Base-by-base conservation (phyloP, 2,888 invertebrate genomes). In the Agrilus biguttatus region DNA sequence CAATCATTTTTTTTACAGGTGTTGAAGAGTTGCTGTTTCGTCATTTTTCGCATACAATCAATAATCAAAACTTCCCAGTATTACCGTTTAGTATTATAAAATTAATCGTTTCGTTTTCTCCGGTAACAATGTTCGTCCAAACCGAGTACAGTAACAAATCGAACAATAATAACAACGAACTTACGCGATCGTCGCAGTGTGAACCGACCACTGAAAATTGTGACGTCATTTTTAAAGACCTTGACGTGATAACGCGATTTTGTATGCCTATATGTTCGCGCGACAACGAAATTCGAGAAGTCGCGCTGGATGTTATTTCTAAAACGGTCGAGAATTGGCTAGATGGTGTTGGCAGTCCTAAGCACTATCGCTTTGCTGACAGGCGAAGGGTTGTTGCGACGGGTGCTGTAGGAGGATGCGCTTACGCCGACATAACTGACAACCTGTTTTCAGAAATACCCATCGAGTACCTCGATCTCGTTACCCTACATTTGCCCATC, bases 401-500 rank as follows among this genome's bases (percentile, higher is more conserved):
- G 8, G 10, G 57, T 39, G 59, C 64, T 8, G 54, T 63, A 35
- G 66, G 67, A 48, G 64, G 57, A 41, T 55, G 65, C 38, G 65
- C 66, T 50, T 67, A 63, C 45, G 60, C 68, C 6, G 66, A 68
- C 32, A 63, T 67, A 42, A 66, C 67, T 36, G 68, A 66, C 32
- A 62, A 67, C 48, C 59, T 62, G 59, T 41, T 61, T 13, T 51
- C 53, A 39, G 63, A 63, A 41, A 56, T 62, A 48, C 63, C 70
- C 12, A 68, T 68, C 53, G 71, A 72, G 55, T 71, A 72, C 49
- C 55, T 71, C 50, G 71, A 70, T 42, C 59, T 72, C 50, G 71
- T 73, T 42, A 68, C 68, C 37, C 57, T 73, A 41, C 72, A 74
- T 58, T 62, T 77, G 47, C 74, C 75, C 32, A 74, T 74, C 51